Percentiles rank a stretch among this genome's conserved stretches.
These are phyloP conservation scores for Chauna torquata DNA, from an alignment of 2,113 vertebrate genomes.

Conservation along the genomic window DNA sequence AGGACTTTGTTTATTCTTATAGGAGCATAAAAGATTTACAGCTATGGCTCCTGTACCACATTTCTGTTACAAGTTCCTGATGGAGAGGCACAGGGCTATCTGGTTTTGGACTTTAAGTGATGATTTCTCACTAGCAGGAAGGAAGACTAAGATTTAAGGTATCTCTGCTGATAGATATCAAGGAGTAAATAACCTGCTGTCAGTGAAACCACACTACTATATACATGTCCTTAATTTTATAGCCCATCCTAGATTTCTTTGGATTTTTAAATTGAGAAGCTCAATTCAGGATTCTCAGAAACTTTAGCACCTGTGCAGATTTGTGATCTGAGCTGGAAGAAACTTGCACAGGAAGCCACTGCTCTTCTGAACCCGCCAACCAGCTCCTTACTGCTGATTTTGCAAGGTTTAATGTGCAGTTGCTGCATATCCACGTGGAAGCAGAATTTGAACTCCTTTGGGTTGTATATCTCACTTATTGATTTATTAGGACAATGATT, in stretches of 20 bases:
- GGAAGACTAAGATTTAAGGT: background rate
- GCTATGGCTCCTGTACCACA: background rate
- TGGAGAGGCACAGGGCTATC: background rate
- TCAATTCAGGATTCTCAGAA: background rate
- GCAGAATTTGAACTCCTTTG: constrained; percentile 61
- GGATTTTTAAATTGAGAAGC: background rate
- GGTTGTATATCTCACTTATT: background rate
- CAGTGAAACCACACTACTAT: background rate
- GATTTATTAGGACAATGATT: constrained; percentile 46
- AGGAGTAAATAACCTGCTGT: background rate
- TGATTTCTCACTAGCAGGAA: background rate
- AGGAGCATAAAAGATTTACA: background rate
- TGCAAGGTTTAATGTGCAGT: constrained; percentile 15
- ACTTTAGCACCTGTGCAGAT: fast-evolving
- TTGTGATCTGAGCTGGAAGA: background rate
- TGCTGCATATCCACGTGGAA: constrained; percentile 57
- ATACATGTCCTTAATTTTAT: background rate
- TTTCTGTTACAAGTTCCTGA: background rate
- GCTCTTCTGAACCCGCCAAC: constrained; percentile 4
- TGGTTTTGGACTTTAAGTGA: background rate
- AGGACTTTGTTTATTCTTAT: background rate
- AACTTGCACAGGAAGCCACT: background rate
- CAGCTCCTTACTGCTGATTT: constrained; percentile 24
- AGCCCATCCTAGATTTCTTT: background rate
- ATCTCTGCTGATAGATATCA: background rate